Base-by-base conservation (phyloP, 2,888 invertebrate species). In the Leucozona laternaria region DNA sequence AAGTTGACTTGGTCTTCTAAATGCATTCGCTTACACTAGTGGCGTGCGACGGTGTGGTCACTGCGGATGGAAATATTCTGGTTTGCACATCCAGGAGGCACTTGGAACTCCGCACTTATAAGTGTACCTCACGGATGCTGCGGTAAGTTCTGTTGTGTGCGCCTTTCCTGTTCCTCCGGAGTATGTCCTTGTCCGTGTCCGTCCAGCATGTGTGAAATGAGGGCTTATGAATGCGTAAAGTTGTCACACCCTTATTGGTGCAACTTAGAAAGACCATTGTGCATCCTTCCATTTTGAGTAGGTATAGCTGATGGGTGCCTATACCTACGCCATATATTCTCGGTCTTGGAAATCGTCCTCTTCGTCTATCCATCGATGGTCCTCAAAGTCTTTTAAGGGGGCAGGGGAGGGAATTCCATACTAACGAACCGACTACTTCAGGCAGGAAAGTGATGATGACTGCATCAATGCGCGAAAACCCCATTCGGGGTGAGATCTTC, bases 21-120 rank as follows among this genome's bases (percentile, higher is more conserved):
- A 72, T 85, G 73, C 81, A 78, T 78, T 81, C 71, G 81, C 64
- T 86, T 78, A 75, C 79, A 86, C 70, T 75, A n/a, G n/a, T n/a
- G 86, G 86, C 86, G 86, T 86, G 86, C 86, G 86, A 86, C 86
- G 71, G 53, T 86, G 86, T 79, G 86, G 86, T 86, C 75, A 78
- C 58, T 86, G 86, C 78, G 82, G 86, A 86, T 86, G 58, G 58
- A 81, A 86, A 66, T 60, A 40, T 71, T 78, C 79, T 58, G 78
- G 79, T 73, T n/a, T 43, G 43, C 75, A 71, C 55, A 73, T 76
- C 70, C 72, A 73, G 72, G 77, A 80, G 85, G 34, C 75, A 75
- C 82, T 86, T 72, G 85, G 50, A 79, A 75, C 82, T 86, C 76
- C 78, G 64, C 64, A 81, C 82, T 82, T 82, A 60, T 60, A 86